Base-by-base conservation (phyloP, 1,140 invertebrate species). In the Ceratosolen solmsi region DNA sequence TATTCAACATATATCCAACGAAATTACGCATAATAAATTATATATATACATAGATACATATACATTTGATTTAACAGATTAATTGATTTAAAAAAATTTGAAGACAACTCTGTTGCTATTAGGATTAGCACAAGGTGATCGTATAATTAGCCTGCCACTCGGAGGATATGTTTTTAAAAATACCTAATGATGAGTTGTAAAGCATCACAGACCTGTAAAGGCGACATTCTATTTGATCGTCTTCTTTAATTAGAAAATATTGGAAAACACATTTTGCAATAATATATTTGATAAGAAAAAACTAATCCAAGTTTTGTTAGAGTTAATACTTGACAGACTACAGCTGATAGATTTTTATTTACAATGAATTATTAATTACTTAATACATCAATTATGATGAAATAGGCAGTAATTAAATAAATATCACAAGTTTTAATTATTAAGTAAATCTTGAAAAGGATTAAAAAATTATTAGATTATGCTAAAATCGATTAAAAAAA, bases 121-220 rank as follows among this genome's bases (percentile, higher is more conserved):
- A 75, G 49, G 7, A 65, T 79, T 75, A 83, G 65, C 58, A 65
- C 58, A 79, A 27, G 75, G 38, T 83, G 77, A 83, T 75, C 51
- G 38, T 79, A 68, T 75, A 75, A 79, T 79, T 74, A 83, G 27
- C 77, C 71, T 83, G 71, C 58, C 77, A 79, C 76, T 83, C 36
- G 65, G 58, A 82, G 76, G 82, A 83, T 83, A 83, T 83, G 82
- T 83, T 79, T 82, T 83, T 78, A 79, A 79, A 78, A 82, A 82
- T 82, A 82, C 60, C 60, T 83, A 83, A 63, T 77, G 56, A 83
- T 83, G 71, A 70, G 46, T 49, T 65, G 38, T 68, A 74, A 79
- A 79, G 58, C 77, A 83, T 83, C 77, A 79, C 76, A 83, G 75
- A 79, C 60, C 77, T 79, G 27, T 82, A 49, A 83, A 83, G 82